A percentile compares a stretch with the other conserved stretches of the same genome.
Evolutionary conservation across 2,113 vertebrate species (phyloP).

Genomic region (Lamprologus speciosus): DNA sequence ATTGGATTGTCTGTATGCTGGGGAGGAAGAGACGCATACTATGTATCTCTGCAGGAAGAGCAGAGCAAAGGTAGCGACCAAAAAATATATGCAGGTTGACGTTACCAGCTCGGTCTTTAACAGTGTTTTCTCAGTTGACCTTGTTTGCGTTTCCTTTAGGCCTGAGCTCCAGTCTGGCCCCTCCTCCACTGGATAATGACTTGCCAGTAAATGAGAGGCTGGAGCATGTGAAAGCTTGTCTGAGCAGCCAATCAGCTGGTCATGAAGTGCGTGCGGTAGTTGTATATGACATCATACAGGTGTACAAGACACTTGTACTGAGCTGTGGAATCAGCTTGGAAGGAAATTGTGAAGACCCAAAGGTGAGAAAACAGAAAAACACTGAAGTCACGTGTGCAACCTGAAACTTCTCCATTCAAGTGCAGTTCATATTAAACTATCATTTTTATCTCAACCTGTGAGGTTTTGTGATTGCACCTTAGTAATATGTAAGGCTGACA

Average conservation of each 20-base stretch:
- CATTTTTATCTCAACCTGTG: not conserved
- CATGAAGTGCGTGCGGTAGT: slow-evolving; percentile 54
- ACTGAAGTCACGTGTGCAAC: not conserved
- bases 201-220: slow-evolving; percentile 79
- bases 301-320: slow-evolving; percentile 84
- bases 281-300: slow-evolving; percentile 81
- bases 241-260: slow-evolving; percentile 52
- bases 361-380: slow-evolving; percentile 67
- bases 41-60: slow-evolving; percentile 82
- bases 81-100: not conserved
- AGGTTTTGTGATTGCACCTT: not conserved
- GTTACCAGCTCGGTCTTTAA: not conserved
- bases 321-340: slow-evolving; percentile 83
- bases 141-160: slow-evolving; percentile 58
- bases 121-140: not conserved
- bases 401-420: not conserved
- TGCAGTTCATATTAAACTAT: not conserved
- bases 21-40: slow-evolving; percentile 93
- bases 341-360: slow-evolving; percentile 87
- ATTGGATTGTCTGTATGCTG: slow-evolving; percentile 89
- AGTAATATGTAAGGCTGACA: not conserved
- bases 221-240: slow-evolving; percentile 67
- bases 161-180: slow-evolving; percentile 83
- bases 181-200: slow-evolving; percentile 82
- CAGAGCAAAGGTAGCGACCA: slow-evolving; percentile 73